phyloP scores from a whole-genome alignment of 2,113 vertebrate genomes.

The Piprites chloris region DNA sequence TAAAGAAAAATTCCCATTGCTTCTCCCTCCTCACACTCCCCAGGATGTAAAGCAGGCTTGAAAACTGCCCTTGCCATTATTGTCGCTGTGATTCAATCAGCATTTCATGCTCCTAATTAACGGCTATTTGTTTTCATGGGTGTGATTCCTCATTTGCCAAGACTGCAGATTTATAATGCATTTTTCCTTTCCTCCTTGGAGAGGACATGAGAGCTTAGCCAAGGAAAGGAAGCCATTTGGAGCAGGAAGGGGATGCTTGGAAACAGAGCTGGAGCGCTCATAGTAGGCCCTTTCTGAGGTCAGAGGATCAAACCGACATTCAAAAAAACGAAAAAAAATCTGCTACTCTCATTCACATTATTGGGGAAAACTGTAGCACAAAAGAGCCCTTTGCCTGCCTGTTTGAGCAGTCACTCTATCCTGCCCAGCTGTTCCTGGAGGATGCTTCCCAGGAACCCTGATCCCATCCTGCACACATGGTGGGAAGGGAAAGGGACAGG shows the following conservation, averaged over 20 bases:
- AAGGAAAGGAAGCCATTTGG: slow-evolving; percentile 60
- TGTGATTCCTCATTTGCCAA: slow-evolving; percentile 35
- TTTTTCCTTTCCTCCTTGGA: slow-evolving; percentile 19
- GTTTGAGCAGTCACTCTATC: neutral
- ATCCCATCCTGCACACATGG: rapidly evolving
- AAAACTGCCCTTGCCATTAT: neutral
- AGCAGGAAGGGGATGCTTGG: slow-evolving; percentile 65
- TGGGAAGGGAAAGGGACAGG: neutral
- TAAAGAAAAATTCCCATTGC: neutral
- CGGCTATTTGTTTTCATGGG: neutral
- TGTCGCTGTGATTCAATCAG: neutral
- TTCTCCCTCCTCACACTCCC: rapidly evolving
- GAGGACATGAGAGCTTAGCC: neutral
- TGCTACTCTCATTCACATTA: neutral
- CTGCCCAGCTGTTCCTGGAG: neutral
- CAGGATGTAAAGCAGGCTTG: neutral
- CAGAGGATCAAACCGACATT: neutral
- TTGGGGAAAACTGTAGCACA: neutral
- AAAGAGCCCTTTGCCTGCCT: neutral
- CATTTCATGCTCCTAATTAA: slow-evolving; percentile 17
- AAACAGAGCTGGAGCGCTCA: neutral
- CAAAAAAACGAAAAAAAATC: neutral
- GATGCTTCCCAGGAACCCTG: neutral
- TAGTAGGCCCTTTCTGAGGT: neutral
- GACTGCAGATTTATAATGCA: neutral